These are phyloP conservation scores for Diceros bicornis DNA, from an alignment of 2,797 vertebrate species.

Conservation along the genomic window DNA sequence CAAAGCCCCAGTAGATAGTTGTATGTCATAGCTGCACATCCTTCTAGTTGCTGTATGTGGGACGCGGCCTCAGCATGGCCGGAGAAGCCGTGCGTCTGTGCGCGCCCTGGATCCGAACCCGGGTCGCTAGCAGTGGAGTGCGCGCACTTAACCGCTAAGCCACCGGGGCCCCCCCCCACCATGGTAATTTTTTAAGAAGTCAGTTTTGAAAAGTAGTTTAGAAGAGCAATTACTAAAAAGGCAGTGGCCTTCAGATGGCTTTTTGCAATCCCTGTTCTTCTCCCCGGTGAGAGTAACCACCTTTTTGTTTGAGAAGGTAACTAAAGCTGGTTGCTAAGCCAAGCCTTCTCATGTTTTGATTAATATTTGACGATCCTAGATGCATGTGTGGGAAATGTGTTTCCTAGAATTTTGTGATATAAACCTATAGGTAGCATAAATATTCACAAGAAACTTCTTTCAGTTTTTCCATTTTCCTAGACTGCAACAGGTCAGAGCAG, in stretches of 20 bases:
- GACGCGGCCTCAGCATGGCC: too few species aligned
- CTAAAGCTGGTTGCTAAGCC: conserved; percentile 53
- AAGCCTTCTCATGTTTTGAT: conserved; percentile 58
- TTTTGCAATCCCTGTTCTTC: conserved; percentile 51
- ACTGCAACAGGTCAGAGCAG: background rate
- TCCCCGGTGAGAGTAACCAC: conserved; percentile 17
- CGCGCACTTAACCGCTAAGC: too few species aligned
- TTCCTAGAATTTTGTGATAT: conserved; percentile 49
- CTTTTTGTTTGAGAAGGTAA: conserved; percentile 58
- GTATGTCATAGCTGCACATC: too few species aligned
- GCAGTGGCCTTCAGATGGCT: conserved; percentile 21
- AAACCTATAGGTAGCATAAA: background rate
- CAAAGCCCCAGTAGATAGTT: too few species aligned
- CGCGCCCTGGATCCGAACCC: too few species aligned
- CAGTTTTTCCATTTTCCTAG: conserved; percentile 4
- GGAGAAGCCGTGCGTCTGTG: too few species aligned
- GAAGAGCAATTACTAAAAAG: conserved; percentile 20
- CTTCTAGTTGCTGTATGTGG: too few species aligned
- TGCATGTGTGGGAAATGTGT: background rate
- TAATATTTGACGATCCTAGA: conserved; percentile 46
- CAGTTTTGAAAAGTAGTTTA: conserved; percentile 57
- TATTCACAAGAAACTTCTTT: conserved; percentile 43
- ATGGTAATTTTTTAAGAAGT: conserved; percentile 42
- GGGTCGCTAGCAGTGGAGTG: too few species aligned
- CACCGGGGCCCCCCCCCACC: too few species aligned